phyloP scores from a whole-genome alignment of 1,140 invertebrate species.

The Ips nitidus region DNA sequence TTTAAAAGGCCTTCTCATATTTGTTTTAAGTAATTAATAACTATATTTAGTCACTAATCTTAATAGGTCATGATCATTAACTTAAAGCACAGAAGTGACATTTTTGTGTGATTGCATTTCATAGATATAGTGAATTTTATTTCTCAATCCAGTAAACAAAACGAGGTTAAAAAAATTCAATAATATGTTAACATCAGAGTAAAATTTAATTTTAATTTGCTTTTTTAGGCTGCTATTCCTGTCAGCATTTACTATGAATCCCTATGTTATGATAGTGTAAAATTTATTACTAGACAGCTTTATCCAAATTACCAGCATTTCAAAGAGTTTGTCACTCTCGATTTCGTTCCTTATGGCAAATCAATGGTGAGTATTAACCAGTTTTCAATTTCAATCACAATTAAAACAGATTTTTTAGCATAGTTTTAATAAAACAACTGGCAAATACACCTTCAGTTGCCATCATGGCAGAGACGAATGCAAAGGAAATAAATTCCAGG shows the following conservation, averaged over 20 bases:
- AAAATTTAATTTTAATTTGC: too few species aligned
- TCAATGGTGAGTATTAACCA: conserved; percentile 59
- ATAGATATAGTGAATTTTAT: too few species aligned
- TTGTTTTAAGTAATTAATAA: too few species aligned
- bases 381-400: not conserved
- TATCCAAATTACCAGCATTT: conserved; percentile 53
- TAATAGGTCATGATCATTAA: too few species aligned
- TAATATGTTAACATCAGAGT: too few species aligned
- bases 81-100: too few species aligned
- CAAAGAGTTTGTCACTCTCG: conserved; percentile 55
- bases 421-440: conserved; percentile 38
- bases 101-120: too few species aligned
- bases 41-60: too few species aligned
- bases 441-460: conserved; percentile 61
- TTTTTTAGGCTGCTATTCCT: conserved; percentile 35
- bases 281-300: conserved; percentile 63
- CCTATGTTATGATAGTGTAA: conserved; percentile 73
- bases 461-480: conserved; percentile 70
- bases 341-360: conserved; percentile 77
- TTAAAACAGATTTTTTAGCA: conserved; percentile 21
- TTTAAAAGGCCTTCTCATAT: too few species aligned
- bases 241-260: conserved; percentile 73
- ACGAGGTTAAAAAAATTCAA: too few species aligned
- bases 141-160: too few species aligned
- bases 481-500: conserved; percentile 64